phyloP scores from a whole-genome alignment of 2,888 invertebrate genomes.

The Sinotaia quadrata region DNA sequence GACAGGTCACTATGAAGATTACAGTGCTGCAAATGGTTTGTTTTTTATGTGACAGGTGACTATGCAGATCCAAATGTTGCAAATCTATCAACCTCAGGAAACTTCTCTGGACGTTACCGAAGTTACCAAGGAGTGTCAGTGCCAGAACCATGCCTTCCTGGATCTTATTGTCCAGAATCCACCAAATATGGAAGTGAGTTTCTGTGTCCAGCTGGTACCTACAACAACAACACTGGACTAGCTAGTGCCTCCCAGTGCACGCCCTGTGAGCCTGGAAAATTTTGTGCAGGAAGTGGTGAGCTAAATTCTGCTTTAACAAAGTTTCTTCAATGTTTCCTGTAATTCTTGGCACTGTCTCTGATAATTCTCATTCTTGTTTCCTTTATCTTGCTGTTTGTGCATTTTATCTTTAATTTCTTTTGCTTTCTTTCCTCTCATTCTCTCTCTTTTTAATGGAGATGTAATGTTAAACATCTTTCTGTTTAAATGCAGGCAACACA shows the following conservation, averaged over 20 bases:
- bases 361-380: too few species aligned
- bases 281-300: constrained; percentile 65
- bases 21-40: too few species aligned
- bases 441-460: too few species aligned
- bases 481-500: constrained; percentile 58
- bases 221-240: constrained; percentile 65
- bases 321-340: too few species aligned
- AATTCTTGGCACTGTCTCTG: too few species aligned
- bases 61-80: constrained; percentile 61
- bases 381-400: too few species aligned
- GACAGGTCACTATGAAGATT: too few species aligned
- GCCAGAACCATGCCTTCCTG: constrained; percentile 63
- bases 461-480: too few species aligned
- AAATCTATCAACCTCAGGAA: constrained; percentile 57
- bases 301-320: too few species aligned
- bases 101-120: constrained; percentile 61
- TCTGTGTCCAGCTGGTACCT: constrained; percentile 65
- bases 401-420: too few species aligned
- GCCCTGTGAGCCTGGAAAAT: constrained; percentile 65
- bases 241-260: constrained; percentile 60
- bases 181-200: constrained; percentile 58
- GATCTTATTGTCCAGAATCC: constrained; percentile 65
- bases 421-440: too few species aligned
- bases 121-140: constrained; percentile 66
- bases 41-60: too few species aligned